Evolutionary conservation across 2,113 vertebrate species (phyloP), one percentile per base, ranked within the genome.

Genomic region (Campylomormyrus numenius): DNA sequence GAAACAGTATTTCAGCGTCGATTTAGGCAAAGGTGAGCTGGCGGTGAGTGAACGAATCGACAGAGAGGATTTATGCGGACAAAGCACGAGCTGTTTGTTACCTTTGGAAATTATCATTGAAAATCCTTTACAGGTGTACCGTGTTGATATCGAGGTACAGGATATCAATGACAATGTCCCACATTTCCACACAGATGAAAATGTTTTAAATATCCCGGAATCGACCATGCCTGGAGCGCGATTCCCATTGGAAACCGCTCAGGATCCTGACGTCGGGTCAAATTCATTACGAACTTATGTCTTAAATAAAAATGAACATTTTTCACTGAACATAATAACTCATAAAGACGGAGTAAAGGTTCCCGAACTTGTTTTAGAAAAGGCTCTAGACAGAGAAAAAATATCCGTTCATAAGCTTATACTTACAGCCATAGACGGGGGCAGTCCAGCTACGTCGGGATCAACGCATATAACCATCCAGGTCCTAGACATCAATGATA

Each of bases 401-500:
- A 5, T 48, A 50, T 15, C 91, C 0, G 13, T 93, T 77, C 93
- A 96, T 88, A 92, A 91, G 17, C 89, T 97, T 17, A 93, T 91
- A 0, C 90, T 97, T 6, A 84, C 88, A 7, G 88, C 88, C 31
- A 39, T 84, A 15, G 88, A 89, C 66, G 88, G 88, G 35, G 88
- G 88, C 7, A 84, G 6, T 31, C 49, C 88, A 17, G 88, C 88
- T 45, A 53, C 19, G 8, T 89, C 74, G 1, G 88, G 88, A 1
- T 27, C 74, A 31, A 31, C 74, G 39, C 66, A 89, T 1, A 89
- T 89, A 21, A 53, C 31, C 3, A 31, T 89, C 27, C 27, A 56
- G 10, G 88, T 89, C 17, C 39, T 84, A 24, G 97, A 97, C 90
- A 93, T 94, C 77, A 97, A 96, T 85, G 96, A 97, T 92, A 96